phyloP scores from a whole-genome alignment of 1,140 invertebrate species.

The Bombus superbus region DNA sequence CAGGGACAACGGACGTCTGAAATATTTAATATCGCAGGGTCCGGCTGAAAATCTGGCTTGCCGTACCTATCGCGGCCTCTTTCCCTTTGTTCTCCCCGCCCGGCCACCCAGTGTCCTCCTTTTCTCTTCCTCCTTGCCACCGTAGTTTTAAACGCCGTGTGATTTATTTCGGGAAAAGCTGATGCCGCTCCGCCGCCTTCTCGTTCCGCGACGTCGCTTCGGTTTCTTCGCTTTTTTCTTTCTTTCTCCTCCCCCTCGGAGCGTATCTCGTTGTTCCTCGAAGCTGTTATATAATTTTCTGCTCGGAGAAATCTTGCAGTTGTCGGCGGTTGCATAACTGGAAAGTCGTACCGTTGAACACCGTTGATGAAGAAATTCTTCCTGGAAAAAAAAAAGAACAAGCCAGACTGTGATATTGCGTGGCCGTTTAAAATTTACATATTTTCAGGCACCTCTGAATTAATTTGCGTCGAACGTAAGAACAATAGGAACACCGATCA shows the following conservation, averaged over 20 bases:
- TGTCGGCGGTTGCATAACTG: slow-evolving; percentile 5
- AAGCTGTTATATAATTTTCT: slow-evolving; percentile 23
- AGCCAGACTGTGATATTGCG: neutral
- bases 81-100: slow-evolving; percentile 22
- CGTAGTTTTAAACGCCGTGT: slow-evolving; percentile 65
- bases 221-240: neutral
- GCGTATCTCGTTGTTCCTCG: too few relatives aligned
- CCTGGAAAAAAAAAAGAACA: neutral
- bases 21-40: slow-evolving; percentile 64
- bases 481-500: neutral
- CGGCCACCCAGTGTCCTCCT: neutral
- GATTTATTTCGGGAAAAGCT: slow-evolving; percentile 71
- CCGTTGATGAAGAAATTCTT: neutral
- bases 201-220: slow-evolving; percentile 12
- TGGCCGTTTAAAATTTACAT: neutral
- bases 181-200: neutral
- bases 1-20: slow-evolving; percentile 51
- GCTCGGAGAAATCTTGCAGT: neutral
- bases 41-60: slow-evolving; percentile 53
- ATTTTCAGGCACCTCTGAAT: neutral
- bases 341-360: neutral
- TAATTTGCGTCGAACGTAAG: neutral
- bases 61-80: neutral
- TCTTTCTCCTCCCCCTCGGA: too few relatives aligned
- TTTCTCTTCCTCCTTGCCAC: neutral